phyloP scores from a whole-genome alignment of 2,113 vertebrate genomes.

The Amphiprion percula region DNA sequence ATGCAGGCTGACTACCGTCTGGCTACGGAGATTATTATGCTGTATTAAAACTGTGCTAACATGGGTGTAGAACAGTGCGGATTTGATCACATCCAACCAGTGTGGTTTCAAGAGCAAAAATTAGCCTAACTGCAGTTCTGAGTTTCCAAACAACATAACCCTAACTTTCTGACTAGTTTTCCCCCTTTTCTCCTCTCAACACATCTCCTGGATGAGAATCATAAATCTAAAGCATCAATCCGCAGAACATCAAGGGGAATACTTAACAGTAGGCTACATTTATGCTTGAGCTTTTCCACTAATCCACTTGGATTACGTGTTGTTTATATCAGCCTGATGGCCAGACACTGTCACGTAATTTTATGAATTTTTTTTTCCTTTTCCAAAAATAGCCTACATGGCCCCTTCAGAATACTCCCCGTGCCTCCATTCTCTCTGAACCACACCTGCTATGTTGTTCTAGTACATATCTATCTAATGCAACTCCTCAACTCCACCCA shows the following conservation, averaged over 20 bases:
- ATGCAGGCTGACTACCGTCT: constrained; percentile 35
- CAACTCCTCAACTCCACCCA: constrained; percentile 46
- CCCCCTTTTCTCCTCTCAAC: neutral
- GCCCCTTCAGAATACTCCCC: constrained; percentile 31
- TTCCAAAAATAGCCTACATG: constrained; percentile 58
- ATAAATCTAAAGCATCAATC: constrained; percentile 58
- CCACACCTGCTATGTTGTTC: constrained; percentile 23
- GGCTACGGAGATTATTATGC: constrained; percentile 23
- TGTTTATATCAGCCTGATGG: constrained; percentile 69
- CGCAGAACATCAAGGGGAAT: constrained; percentile 44
- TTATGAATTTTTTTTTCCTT: constrained; percentile 31
- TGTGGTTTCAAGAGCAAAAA: constrained; percentile 24
- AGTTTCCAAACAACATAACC: constrained; percentile 6
- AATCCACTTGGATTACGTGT: constrained; percentile 81
- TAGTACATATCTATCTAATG: constrained; percentile 62
- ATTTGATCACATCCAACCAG: constrained; percentile 35
- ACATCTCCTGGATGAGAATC: constrained; percentile 26
- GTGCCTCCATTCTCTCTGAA: neutral
- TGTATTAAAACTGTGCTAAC: constrained; percentile 40
- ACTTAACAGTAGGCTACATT: constrained; percentile 70
- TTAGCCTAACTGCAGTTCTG: constrained; percentile 1
- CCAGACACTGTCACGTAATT: constrained; percentile 72
- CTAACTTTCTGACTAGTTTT: constrained; percentile 17
- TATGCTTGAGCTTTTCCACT: constrained; percentile 69
- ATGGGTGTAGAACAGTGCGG: constrained; percentile 40